Evolutionary conservation across 2,888 invertebrate species (phyloP), one percentile per base, ranked within the genome.

Genomic region (Eupelmus urozonus): DNA sequence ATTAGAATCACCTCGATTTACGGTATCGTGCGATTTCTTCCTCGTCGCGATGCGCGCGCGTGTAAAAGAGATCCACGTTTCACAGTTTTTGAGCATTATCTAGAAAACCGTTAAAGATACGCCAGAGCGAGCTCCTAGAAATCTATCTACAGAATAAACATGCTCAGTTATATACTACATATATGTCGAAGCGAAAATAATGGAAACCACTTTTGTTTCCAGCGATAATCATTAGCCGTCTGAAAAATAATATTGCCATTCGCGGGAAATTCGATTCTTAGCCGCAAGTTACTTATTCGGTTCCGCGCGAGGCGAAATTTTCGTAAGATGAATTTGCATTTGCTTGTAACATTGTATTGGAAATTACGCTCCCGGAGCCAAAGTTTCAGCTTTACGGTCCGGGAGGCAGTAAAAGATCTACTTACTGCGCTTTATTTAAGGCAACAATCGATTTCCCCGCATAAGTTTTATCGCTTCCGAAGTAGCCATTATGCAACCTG

Each of bases 31-130:
- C 3, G 9, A 5, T 34, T 34, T 34, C 3, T 34, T 34, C 9
- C 34, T 9, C 9, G 5, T 34, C 34, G 34, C 9, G 9, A 34
- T 9, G 5, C 34, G 9, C 34, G 34, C n/a, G 9, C 16, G 16
- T 29, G 29, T 11, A 18, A 18, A 49, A 65, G 49, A 66, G 34
- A 34, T 34, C 25, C 34, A 4, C 20, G 34, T 16, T 59, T 40
- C 9, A 25, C 42, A 25, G 40, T 42, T 45, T 57, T 42, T 7
- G 13, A 53, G 18, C 25, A 53, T 42, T 69, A 57, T 69, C 55
- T 34, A 5, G 34, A 53, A 45, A 66, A 53, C 53, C 53, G 51
- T 66, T 66, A 66, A 66, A 53, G 53, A 66, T 66, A 53, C 53
- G n/a, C 16, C 16, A 51, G 7, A 20, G 23, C 34, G 20, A 53